phyloP scores from a whole-genome alignment of 2,113 vertebrate species.

The Diphyllodes magnificus region DNA sequence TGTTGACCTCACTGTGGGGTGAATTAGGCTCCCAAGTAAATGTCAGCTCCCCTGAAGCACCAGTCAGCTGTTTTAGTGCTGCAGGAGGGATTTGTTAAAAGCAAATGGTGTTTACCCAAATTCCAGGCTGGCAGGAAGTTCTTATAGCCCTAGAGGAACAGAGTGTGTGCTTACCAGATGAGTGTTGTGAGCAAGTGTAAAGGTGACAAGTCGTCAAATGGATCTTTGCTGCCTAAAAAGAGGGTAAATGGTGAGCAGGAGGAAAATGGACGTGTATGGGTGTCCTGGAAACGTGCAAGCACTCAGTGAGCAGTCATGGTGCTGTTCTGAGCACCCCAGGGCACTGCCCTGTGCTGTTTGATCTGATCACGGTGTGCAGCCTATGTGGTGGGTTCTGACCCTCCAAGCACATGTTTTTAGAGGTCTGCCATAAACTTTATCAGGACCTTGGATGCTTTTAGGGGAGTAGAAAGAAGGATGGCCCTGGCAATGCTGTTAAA shows the following conservation, averaged over 20 bases:
- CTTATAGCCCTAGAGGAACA: not conserved
- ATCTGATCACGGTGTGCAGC: not conserved
- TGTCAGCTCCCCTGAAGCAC: not conserved
- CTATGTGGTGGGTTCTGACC: not conserved
- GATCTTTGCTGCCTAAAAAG: not conserved
- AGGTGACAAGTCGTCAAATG: not conserved
- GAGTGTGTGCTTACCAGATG: not conserved
- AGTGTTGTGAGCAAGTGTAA: not conserved
- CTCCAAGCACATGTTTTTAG: not conserved
- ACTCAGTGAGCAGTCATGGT: rapidly evolving
- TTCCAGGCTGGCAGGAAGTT: not conserved
- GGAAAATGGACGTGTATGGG: not conserved
- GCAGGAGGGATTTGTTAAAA: not conserved
- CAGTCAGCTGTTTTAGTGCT: not conserved
- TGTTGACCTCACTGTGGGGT: not conserved
- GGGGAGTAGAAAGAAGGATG: not conserved
- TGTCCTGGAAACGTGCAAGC: not conserved
- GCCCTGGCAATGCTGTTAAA: not conserved
- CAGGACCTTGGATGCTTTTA: not conserved
- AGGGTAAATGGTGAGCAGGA: not conserved
- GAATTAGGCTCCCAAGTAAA: not conserved
- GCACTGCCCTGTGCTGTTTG: not conserved
- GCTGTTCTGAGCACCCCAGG: not conserved
- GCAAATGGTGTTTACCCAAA: not conserved
- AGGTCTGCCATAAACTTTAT: not conserved